Conservation (phyloP, 92 coral and sea anemone species). For the Umimayanthus chanpuru region DNA sequence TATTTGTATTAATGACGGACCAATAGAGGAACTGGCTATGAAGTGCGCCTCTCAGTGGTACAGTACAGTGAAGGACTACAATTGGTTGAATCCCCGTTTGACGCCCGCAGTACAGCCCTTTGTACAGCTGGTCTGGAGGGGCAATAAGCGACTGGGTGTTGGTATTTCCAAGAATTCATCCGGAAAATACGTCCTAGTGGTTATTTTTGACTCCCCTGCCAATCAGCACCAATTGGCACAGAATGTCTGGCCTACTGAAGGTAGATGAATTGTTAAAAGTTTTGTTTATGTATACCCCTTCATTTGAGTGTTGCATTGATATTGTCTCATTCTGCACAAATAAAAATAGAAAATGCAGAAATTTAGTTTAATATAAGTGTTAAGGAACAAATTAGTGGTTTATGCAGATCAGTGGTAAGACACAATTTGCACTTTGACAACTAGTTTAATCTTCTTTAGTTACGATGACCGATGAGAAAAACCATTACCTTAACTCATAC, state of each 20-base stretch:
- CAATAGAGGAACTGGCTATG: constrained; percentile 38
- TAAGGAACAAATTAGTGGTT: too few relatives aligned
- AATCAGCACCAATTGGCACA: constrained; percentile 38
- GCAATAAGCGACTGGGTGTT: constrained; percentile 59
- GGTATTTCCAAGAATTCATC: constrained; percentile 35
- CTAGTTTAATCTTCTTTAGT: too few relatives aligned
- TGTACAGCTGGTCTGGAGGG: constrained; percentile 72
- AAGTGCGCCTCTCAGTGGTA: constrained; percentile 72
- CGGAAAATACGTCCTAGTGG: constrained; percentile 55
- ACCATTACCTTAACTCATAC: too few relatives aligned
- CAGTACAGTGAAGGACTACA: constrained; percentile 65
- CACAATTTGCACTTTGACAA: too few relatives aligned
- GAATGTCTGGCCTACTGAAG: constrained; percentile 72
- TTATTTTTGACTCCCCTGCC: constrained; percentile 57
- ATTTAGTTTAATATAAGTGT: too few relatives aligned
- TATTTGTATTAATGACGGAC: constrained; percentile 53
- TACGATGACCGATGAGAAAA: too few relatives aligned
- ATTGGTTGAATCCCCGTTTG: constrained; percentile 72
- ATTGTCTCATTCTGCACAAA: not conserved
- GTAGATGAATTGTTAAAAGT: constrained; percentile 25
- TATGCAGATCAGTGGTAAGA: too few relatives aligned
- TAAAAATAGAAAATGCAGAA: not conserved
- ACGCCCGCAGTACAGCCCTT: constrained; percentile 60
- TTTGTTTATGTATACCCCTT: too few relatives aligned
- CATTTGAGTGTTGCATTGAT: not conserved